A percentile compares a stretch with the other conserved stretches of the same genome.
phyloP scores from a whole-genome alignment of 2,888 invertebrate genomes.

The Rhopalosiphum nymphaeae region DNA sequence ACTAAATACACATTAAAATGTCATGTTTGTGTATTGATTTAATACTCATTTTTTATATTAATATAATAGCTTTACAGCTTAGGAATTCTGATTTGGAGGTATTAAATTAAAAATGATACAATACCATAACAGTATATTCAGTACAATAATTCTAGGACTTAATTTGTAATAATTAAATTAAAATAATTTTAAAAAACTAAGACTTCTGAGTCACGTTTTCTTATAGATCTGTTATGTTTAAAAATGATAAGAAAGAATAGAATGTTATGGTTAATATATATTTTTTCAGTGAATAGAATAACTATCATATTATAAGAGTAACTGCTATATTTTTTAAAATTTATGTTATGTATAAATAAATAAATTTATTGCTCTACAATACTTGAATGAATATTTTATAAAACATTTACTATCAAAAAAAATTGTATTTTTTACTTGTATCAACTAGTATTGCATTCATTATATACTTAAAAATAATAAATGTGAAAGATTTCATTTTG shows the following conservation, averaged over 20 bases:
- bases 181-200: background rate
- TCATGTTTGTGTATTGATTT: background rate
- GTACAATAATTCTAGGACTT: background rate
- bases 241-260: background rate
- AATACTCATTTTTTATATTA: background rate
- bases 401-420: background rate
- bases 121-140: background rate
- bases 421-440: background rate
- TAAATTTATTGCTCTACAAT: constrained; percentile 11
- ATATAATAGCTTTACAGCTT: background rate
- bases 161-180: background rate
- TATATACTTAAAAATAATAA: background rate
- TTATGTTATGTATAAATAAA: constrained; percentile 9
- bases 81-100: background rate
- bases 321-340: constrained; percentile 1
- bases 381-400: constrained; percentile 32
- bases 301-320: background rate
- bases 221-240: constrained; percentile 35
- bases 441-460: constrained; percentile 4
- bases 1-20: background rate
- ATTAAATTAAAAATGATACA: background rate
- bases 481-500: background rate
- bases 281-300: constrained; percentile 17
- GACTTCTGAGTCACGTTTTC: background rate
- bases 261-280: constrained; percentile 11